phyloP scores from a whole-genome alignment of 1,140 invertebrate species.

The Leguminivora glycinivorella region DNA sequence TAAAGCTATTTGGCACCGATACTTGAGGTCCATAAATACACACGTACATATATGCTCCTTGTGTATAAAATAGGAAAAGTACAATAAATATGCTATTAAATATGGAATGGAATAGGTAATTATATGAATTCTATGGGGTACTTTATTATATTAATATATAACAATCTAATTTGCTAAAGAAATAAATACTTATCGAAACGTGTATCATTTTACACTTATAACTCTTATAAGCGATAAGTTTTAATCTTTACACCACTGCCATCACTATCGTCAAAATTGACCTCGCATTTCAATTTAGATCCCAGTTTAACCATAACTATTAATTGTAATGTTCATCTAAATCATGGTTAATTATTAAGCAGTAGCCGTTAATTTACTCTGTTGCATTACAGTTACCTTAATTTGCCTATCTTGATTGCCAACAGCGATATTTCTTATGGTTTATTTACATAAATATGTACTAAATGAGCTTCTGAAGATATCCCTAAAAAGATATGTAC shows the following conservation, averaged over 20 bases:
- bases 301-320: neutral
- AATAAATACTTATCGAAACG: neutral
- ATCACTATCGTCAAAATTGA: neutral
- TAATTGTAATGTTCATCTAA: conserved; percentile 2
- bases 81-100: too few relatives aligned
- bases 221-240: too few relatives aligned
- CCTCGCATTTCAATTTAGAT: neutral
- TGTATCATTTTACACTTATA: neutral
- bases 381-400: neutral
- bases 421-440: neutral
- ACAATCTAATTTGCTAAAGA: neutral
- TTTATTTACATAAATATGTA: conserved; percentile 2
- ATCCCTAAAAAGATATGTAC: neutral
- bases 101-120: too few relatives aligned
- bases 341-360: conserved; percentile 6
- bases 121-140: too few relatives aligned
- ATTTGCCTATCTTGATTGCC: conserved; percentile 4
- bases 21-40: too few relatives aligned
- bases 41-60: too few relatives aligned
- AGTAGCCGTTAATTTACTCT: neutral
- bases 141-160: neutral
- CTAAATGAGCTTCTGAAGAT: neutral
- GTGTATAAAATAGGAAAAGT: too few relatives aligned
- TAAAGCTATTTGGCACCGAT: too few relatives aligned
- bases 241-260: too few relatives aligned